These are phyloP conservation scores for Sinohyriopsis cumingii DNA, from an alignment of 2,888 invertebrate genomes.

Conservation along the genomic window DNA sequence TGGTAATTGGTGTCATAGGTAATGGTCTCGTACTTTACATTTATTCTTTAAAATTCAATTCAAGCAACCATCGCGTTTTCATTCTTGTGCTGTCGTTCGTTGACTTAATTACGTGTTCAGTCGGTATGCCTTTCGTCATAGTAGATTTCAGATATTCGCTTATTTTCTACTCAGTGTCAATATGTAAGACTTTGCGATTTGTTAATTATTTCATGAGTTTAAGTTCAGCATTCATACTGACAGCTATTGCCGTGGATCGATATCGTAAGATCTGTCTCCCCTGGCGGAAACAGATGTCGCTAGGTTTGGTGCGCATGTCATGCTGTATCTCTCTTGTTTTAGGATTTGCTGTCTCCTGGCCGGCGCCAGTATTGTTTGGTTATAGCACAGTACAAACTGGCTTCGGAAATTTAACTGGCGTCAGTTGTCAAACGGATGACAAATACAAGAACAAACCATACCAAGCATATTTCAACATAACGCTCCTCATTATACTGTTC, in stretches of 20 bases:
- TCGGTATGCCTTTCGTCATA: too few relatives aligned
- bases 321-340: constrained; percentile 18
- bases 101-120: too few relatives aligned
- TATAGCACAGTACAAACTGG: constrained; percentile 34
- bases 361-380: constrained; percentile 50
- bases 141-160: too few relatives aligned
- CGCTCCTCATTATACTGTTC: constrained; percentile 40
- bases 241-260: constrained; percentile 8
- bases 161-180: too few relatives aligned
- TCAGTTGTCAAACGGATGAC: constrained; percentile 48
- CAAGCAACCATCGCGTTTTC: too few relatives aligned
- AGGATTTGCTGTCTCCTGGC: constrained; percentile 37
- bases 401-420: constrained; percentile 32
- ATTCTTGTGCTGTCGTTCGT: too few relatives aligned
- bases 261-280: constrained; percentile 56
- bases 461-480: constrained; percentile 43
- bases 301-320: constrained; percentile 24
- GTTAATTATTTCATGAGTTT: too few relatives aligned
- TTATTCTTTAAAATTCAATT: too few relatives aligned
- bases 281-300: constrained; percentile 42
- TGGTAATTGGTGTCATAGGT: too few relatives aligned
- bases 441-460: constrained; percentile 27
- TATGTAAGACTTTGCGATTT: too few relatives aligned
- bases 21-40: too few relatives aligned
- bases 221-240: too few relatives aligned